Conservation (phyloP, 2,797 vertebrate genomes). For the Halcyon leucocephala region DNA sequence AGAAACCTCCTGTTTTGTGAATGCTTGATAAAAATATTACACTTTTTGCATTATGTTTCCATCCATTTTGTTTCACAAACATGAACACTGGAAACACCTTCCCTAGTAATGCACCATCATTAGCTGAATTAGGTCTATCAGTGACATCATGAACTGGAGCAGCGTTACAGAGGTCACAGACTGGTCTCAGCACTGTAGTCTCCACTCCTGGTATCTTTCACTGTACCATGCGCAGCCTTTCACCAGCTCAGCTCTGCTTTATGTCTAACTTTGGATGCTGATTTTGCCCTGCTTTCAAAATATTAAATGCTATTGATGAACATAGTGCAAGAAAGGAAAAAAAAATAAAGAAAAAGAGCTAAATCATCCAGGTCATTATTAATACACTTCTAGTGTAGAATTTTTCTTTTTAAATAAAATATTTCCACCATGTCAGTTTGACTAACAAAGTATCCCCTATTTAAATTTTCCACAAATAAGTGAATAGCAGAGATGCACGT, state of each 20-base stretch:
- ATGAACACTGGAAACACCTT: background rate
- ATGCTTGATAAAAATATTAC: background rate
- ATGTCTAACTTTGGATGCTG: background rate
- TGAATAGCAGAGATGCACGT: background rate
- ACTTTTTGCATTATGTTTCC: background rate
- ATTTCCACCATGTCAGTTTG: background rate
- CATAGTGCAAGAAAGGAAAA: background rate
- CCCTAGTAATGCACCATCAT: background rate
- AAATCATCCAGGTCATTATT: background rate
- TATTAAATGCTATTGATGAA: background rate
- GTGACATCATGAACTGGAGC: background rate
- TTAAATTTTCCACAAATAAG: background rate
- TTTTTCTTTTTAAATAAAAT: background rate
- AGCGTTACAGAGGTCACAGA: background rate
- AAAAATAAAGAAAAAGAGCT: background rate
- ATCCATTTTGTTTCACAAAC: background rate
- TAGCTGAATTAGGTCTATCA: background rate
- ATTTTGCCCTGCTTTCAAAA: slow-evolving; percentile 1
- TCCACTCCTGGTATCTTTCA: background rate
- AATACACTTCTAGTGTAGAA: background rate
- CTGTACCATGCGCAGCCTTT: background rate
- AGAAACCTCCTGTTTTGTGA: background rate
- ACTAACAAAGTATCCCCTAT: background rate
- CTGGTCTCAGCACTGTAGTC: background rate
- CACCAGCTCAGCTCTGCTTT: background rate